A percentile compares a stretch with the other conserved stretches of the same genome.
These are phyloP conservation scores for Ciconia stormi DNA, from an alignment of 2,113 vertebrate genomes.

Conservation along the genomic window DNA sequence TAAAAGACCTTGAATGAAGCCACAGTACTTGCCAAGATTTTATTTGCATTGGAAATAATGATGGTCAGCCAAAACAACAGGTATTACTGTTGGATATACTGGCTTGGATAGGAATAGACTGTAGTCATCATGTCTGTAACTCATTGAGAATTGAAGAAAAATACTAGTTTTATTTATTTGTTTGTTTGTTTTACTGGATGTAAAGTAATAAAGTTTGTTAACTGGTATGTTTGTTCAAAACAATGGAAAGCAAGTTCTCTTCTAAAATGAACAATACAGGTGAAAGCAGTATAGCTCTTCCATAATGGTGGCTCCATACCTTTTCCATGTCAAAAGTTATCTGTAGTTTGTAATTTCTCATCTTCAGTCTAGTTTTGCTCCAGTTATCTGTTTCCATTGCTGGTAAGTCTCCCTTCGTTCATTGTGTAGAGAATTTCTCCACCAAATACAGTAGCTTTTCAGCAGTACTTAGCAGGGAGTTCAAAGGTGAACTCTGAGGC, in stretches of 20 bases:
- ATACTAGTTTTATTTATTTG: background rate
- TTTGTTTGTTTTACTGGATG: background rate
- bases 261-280: background rate
- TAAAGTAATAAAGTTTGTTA: background rate
- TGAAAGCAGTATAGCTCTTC: background rate
- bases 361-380: background rate
- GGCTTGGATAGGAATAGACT: background rate
- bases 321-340: background rate
- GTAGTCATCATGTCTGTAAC: background rate
- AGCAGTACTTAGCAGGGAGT: background rate
- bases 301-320: background rate
- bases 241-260: background rate
- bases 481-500: background rate
- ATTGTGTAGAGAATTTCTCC: background rate
- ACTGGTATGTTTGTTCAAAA: background rate
- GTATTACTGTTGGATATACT: background rate
- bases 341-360: background rate
- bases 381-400: background rate
- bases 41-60: background rate
- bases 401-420: background rate
- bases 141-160: background rate
- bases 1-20: background rate
- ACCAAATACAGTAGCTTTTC: background rate
- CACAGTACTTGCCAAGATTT: background rate
- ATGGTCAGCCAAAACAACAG: background rate